These are phyloP conservation scores for Mormyrus proboscirostris DNA, from an alignment of 2,797 vertebrate species.

Conservation along the genomic window DNA sequence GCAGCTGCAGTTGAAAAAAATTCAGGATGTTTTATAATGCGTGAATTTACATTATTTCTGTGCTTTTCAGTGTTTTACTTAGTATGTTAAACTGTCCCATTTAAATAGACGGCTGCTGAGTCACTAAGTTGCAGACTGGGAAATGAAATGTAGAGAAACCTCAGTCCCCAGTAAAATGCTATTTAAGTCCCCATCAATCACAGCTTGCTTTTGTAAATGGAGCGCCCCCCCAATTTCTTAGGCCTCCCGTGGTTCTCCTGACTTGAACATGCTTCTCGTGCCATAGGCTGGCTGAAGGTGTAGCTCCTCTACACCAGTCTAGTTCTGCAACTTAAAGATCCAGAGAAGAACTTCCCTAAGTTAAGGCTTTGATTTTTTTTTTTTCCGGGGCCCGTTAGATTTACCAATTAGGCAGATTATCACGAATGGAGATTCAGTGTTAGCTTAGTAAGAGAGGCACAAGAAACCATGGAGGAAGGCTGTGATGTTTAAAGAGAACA, in stretches of 20 bases:
- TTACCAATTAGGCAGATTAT: background rate
- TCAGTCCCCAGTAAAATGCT: background rate
- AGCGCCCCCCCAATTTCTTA: background rate
- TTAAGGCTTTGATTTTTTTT: background rate
- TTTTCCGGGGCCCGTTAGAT: background rate
- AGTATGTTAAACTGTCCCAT: background rate
- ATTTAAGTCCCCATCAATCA: background rate
- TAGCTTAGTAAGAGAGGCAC: background rate
- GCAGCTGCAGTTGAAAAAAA: background rate
- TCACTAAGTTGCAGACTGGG: background rate
- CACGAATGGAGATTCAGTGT: background rate
- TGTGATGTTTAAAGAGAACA: background rate
- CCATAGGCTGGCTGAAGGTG: background rate
- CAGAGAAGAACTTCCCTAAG: background rate
- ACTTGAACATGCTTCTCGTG: background rate
- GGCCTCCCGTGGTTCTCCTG: constrained; percentile 11
- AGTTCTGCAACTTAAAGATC: background rate
- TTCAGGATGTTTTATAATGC: background rate
- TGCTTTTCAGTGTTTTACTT: background rate
- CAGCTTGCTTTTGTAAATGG: background rate
- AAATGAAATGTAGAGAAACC: background rate
- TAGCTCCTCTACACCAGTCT: background rate
- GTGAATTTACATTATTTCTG: background rate
- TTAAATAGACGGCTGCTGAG: background rate
- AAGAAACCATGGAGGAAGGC: background rate